Evolutionary conservation across 2,888 invertebrate genomes (phyloP).

Genomic region (Globia sparganii): DNA sequence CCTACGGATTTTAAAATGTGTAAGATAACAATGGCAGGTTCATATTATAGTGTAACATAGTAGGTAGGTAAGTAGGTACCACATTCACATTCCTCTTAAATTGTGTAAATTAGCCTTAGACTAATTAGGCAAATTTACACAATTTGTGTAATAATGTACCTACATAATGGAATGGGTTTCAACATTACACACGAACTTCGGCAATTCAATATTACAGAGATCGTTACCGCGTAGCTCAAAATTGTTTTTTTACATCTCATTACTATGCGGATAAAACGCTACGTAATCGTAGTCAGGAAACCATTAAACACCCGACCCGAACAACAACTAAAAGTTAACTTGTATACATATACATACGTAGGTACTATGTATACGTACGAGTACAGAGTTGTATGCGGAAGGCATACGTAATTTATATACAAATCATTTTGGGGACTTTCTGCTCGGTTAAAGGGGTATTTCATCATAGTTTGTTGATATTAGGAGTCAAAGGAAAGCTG

Average conservation of each 20-base stretch:
- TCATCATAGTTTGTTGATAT: not conserved
- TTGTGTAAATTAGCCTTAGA: not conserved
- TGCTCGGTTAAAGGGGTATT: not conserved
- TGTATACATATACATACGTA: not conserved
- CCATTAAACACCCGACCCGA: slow-evolving; percentile 44
- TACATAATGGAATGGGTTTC: slow-evolving; percentile 13
- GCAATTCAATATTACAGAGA: slow-evolving; percentile 29
- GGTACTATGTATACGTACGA: not conserved
- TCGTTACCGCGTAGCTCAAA: slow-evolving; percentile 15
- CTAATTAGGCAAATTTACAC: too few species aligned
- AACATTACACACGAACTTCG: not conserved
- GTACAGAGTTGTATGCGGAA: not conserved
- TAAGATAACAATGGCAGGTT: not conserved
- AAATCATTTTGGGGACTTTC: not conserved
- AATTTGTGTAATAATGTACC: too few species aligned
- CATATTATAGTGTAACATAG: not conserved
- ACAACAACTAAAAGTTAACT: slow-evolving; percentile 19
- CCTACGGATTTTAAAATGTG: not conserved
- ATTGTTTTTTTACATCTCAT: slow-evolving; percentile 28
- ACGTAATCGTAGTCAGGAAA: slow-evolving; percentile 44
- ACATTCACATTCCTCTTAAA: not conserved
- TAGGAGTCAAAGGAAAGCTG: not conserved
- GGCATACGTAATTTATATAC: not conserved
- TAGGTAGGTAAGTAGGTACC: not conserved
- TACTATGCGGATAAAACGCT: slow-evolving; percentile 38